These are phyloP conservation scores for Vicugna pacos DNA, from an alignment of 2,113 vertebrate genomes.

Conservation along the genomic window DNA sequence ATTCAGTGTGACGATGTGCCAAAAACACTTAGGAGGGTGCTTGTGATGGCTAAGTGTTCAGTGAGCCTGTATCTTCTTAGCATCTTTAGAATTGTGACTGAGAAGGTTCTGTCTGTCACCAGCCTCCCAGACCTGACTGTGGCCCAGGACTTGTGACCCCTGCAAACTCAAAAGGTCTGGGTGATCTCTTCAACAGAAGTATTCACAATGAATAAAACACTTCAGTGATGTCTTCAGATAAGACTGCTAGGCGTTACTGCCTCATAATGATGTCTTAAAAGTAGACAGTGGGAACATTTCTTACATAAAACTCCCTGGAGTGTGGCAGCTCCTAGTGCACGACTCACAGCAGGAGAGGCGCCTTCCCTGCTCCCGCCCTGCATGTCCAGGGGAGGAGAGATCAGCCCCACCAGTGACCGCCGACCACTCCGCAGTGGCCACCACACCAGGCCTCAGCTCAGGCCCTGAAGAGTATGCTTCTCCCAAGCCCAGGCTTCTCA, in stretches of 20 bases:
- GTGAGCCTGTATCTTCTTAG: neutral
- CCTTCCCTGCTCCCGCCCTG: fast-evolving
- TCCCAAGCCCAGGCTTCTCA: neutral
- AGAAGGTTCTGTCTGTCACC: neutral
- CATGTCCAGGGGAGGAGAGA: neutral
- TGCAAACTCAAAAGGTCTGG: neutral
- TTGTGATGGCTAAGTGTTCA: neutral
- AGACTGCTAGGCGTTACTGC: neutral
- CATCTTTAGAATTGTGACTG: too few relatives aligned
- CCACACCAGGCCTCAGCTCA: neutral
- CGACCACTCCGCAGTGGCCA: fast-evolving
- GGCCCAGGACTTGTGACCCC: neutral
- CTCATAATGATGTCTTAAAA: neutral
- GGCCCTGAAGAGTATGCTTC: neutral
- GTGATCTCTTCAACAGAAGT: neutral
- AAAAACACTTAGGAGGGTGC: neutral
- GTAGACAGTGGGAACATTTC: neutral
- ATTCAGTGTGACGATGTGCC: fast-evolving
- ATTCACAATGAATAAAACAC: neutral
- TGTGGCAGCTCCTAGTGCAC: fast-evolving
- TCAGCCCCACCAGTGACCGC: neutral
- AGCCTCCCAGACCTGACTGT: neutral
- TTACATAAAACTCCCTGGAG: neutral
- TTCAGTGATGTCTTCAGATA: neutral
- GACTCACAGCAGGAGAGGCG: too few relatives aligned